phyloP scores from a whole-genome alignment of 2,113 vertebrate species.

The Microtus pennsylvanicus region DNA sequence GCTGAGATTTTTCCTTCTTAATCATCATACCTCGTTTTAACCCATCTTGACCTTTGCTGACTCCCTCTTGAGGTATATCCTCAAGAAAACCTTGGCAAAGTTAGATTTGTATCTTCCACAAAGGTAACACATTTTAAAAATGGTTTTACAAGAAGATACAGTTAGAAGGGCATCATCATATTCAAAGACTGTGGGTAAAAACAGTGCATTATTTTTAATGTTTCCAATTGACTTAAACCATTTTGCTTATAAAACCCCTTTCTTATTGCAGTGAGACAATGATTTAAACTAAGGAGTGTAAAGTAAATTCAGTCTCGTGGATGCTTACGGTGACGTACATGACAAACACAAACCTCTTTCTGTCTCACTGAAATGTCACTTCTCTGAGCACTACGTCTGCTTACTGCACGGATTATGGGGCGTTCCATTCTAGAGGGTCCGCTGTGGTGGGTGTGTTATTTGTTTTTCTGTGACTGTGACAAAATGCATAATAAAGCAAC shows the following conservation, averaged over 20 bases:
- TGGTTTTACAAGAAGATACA: not conserved
- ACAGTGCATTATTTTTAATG: not conserved
- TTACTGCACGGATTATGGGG: not conserved
- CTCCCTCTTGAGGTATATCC: not conserved
- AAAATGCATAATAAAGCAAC: not conserved
- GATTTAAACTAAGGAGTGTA: conserved; percentile 10
- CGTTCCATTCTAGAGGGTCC: not conserved
- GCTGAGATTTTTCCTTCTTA: not conserved
- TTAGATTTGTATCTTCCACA: not conserved
- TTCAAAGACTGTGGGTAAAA: not conserved
- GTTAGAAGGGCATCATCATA: conserved; percentile 34
- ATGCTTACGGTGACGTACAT: not conserved
- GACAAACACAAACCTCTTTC: not conserved
- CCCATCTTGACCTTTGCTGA: not conserved
- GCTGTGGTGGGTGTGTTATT: not conserved
- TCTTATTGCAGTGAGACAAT: not conserved
- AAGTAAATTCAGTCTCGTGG: not conserved
- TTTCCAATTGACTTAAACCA: not conserved
- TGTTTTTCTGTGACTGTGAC: not conserved
- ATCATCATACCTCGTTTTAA: not conserved
- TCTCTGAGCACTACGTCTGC: not conserved
- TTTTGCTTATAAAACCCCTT: not conserved
- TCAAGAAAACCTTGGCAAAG: not conserved
- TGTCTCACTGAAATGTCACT: not conserved
- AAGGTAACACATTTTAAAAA: not conserved